These are phyloP conservation scores for Coleophora deauratella DNA, from an alignment of 2,888 invertebrate species.

Conservation along the genomic window DNA sequence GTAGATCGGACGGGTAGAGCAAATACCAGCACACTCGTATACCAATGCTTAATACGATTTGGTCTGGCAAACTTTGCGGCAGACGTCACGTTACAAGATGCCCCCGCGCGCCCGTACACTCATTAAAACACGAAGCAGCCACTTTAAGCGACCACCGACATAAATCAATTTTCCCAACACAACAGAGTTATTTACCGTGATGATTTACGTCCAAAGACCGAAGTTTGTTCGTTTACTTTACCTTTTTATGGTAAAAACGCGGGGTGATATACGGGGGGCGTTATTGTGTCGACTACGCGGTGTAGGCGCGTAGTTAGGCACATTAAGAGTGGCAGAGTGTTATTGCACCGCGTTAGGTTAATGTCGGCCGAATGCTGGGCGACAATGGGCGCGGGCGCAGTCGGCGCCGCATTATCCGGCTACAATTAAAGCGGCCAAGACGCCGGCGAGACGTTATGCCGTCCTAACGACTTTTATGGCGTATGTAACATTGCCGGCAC, in stretches of 20 bases:
- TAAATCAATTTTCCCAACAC: conserved; percentile 60
- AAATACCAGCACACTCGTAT: no score
- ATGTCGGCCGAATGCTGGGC: conserved; percentile 33
- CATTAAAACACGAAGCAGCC: conserved; percentile 40
- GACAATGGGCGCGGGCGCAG: conserved; percentile 33
- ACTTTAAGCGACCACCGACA: conserved; percentile 41
- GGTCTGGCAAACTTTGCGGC: background rate
- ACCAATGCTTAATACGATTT: background rate
- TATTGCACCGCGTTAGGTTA: conserved; percentile 60
- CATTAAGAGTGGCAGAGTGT: conserved; percentile 51
- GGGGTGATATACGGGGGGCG: conserved; percentile 24
- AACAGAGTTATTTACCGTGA: conserved; percentile 46
- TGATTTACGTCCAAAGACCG: conserved; percentile 46
- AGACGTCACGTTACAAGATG: background rate
- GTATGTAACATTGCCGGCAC: conserved; percentile 72
- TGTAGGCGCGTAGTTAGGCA: conserved; percentile 20
- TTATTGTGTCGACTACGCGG: conserved; percentile 30
- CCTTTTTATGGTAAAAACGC: conserved; percentile 28
- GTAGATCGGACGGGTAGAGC: no score
- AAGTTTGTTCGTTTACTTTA: conserved; percentile 33
- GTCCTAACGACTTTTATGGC: conserved; percentile 73
- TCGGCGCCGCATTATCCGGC: conserved; percentile 62
- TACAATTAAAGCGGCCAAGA: conserved; percentile 71
- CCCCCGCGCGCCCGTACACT: background rate
- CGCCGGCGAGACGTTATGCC: conserved; percentile 70